Percentiles rank a stretch among this genome's conserved stretches.
Evolutionary conservation across 2,888 invertebrate species (phyloP).

Genomic region (Embidobia sp.): DNA sequence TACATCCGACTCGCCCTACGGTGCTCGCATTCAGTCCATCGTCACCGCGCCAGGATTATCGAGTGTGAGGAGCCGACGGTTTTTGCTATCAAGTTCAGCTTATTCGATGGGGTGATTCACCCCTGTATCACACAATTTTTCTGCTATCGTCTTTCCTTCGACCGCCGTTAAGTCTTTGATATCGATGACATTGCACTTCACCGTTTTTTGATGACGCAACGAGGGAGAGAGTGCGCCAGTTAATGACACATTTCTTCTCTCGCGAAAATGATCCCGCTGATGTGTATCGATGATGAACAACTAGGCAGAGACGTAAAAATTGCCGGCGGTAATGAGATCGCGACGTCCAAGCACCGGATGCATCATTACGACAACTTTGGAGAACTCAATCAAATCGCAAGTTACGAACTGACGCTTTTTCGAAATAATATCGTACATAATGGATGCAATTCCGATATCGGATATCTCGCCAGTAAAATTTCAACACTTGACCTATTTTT

Average conservation of each 20-base stretch:
- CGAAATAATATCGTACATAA: conserved; percentile 32
- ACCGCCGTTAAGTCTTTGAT: conserved; percentile 65
- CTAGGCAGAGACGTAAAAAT: too few relatives aligned
- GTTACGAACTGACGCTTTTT: conserved; percentile 11
- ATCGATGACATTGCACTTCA: conserved; percentile 50
- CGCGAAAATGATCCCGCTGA: neutral
- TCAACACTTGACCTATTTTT: conserved; percentile 38
- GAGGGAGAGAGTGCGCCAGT: conserved; percentile 4
- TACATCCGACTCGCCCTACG: conserved; percentile 70
- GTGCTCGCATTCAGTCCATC: conserved; percentile 53
- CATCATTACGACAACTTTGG: neutral
- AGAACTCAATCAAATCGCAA: conserved; percentile 19
- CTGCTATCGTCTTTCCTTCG: conserved; percentile 64
- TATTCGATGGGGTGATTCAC: conserved; percentile 70
- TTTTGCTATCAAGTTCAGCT: conserved; percentile 73
- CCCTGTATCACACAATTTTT: conserved; percentile 72
- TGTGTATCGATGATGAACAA: neutral
- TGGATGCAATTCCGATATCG: conserved; percentile 11
- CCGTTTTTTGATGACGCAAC: conserved; percentile 21
- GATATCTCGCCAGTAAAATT: conserved; percentile 21
- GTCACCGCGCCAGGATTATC: conserved; percentile 56
- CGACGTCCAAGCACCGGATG: neutral
- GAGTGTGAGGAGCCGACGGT: conserved; percentile 71
- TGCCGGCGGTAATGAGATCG: neutral
- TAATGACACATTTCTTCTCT: conserved; percentile 23